A percentile compares a stretch with the other conserved stretches of the same genome.
phyloP scores from a whole-genome alignment of 2,888 invertebrate genomes.

The Tanypteryx hageni region DNA sequence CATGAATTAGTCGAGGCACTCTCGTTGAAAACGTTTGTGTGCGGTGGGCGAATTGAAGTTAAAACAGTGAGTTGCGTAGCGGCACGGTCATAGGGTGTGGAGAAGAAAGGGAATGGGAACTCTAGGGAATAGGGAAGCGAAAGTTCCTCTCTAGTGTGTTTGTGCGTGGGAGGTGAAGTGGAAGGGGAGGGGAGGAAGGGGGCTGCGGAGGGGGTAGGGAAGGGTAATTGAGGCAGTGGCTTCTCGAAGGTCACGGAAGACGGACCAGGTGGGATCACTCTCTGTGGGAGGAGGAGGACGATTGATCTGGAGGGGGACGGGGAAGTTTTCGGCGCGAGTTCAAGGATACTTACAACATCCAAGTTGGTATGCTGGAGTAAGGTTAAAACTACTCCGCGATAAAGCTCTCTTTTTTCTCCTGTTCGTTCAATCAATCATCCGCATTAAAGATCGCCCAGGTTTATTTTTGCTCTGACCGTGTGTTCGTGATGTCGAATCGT shows the following conservation, averaged over 20 bases:
- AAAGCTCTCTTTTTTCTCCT: too few species aligned
- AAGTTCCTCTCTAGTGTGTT: neutral
- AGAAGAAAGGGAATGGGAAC: too few species aligned
- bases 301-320: neutral
- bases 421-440: too few species aligned
- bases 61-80: too few species aligned
- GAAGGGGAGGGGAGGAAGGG: neutral
- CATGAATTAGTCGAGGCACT: neutral
- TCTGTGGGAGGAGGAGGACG: neutral
- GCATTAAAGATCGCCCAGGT: too few species aligned
- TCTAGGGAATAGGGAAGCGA: too few species aligned
- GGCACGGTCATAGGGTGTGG: too few species aligned
- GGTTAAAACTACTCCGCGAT: too few species aligned
- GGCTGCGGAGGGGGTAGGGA: neutral
- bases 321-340: neutral
- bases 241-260: constrained; percentile 43
- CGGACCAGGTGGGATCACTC: neutral
- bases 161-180: neutral
- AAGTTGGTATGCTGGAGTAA: neutral
- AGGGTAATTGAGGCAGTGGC: neutral
- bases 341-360: neutral
- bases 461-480: too few species aligned
- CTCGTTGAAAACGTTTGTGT: neutral
- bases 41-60: too few species aligned
- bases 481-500: too few species aligned